Evolutionary conservation across 2,113 vertebrate genomes (phyloP).

Genomic region (Trochalopteron elliotii): DNA sequence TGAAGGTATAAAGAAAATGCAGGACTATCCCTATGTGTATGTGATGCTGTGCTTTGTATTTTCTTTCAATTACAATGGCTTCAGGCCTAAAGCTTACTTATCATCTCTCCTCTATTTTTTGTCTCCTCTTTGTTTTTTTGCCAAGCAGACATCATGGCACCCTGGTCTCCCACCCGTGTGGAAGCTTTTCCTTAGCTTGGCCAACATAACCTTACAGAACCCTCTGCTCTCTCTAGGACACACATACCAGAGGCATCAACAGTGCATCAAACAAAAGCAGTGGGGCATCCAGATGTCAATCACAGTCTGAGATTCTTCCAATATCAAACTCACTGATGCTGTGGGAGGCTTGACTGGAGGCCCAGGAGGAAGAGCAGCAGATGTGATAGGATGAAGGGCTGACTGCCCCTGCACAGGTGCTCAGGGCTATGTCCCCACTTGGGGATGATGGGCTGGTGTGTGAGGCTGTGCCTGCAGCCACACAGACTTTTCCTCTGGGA

Average conservation of each 20-base stretch:
- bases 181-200: rapidly evolving
- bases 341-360: not conserved
- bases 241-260: not conserved
- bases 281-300: not conserved
- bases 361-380: not conserved
- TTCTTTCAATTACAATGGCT: not conserved
- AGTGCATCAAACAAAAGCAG: not conserved
- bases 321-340: not conserved
- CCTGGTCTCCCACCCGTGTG: rapidly evolving
- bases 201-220: not conserved
- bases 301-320: not conserved
- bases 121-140: not conserved
- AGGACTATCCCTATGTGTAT: not conserved
- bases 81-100: not conserved
- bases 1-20: not conserved
- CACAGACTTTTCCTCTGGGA: not conserved
- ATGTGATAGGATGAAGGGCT: not conserved
- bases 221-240: not conserved
- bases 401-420: rapidly evolving
- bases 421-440: not conserved
- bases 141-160: rapidly evolving
- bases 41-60: not conserved
- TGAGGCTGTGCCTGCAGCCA: rapidly evolving
- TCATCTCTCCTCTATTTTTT: not conserved
- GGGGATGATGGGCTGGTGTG: not conserved